Percentiles rank a stretch among this genome's conserved stretches.
phyloP scores from a whole-genome alignment of 2,888 invertebrate species.

The Cenopis cana region DNA sequence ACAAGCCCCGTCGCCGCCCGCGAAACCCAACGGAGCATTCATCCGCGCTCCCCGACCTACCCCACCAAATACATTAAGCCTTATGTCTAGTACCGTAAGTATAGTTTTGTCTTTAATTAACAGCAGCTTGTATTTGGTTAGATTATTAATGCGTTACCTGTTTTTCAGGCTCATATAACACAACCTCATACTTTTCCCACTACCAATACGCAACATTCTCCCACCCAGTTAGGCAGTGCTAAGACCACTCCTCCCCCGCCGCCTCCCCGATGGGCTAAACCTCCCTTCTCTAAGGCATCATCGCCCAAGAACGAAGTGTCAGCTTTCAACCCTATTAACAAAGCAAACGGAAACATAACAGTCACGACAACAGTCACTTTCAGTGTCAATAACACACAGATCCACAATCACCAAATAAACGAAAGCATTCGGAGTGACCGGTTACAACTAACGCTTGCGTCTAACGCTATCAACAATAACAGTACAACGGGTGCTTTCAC shows the following conservation, averaged over 20 bases:
- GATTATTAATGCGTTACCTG: conserved; percentile 70
- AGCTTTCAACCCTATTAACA: conserved; percentile 79
- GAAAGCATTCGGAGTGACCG: conserved; percentile 78
- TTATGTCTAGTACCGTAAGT: conserved; percentile 86
- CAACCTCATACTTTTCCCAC: conserved; percentile 81
- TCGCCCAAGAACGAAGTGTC: conserved; percentile 76
- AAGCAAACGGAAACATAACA: conserved; percentile 89
- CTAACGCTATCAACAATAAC: conserved; percentile 80
- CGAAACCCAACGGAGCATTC: conserved; percentile 76
- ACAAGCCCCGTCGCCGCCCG: conserved; percentile 83
- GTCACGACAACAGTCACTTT: conserved; percentile 95
- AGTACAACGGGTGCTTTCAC: conserved; percentile 71
- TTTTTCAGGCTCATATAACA: conserved; percentile 85
- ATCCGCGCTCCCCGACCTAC: conserved; percentile 90
- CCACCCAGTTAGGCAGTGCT: conserved; percentile 65
- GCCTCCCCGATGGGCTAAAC: conserved; percentile 94
- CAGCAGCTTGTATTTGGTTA: conserved; percentile 56
- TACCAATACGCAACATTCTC: conserved; percentile 73
- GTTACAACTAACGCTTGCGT: conserved; percentile 83
- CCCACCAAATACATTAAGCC: conserved; percentile 92
- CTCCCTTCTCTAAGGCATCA: conserved; percentile 83
- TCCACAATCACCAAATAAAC: conserved; percentile 82
- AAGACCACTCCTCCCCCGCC: conserved; percentile 92
- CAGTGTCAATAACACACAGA: conserved; percentile 87
- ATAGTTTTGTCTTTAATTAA: conserved; percentile 38